phyloP scores from a whole-genome alignment of 1,140 invertebrate genomes.

The Zaprionus nigranus region DNA sequence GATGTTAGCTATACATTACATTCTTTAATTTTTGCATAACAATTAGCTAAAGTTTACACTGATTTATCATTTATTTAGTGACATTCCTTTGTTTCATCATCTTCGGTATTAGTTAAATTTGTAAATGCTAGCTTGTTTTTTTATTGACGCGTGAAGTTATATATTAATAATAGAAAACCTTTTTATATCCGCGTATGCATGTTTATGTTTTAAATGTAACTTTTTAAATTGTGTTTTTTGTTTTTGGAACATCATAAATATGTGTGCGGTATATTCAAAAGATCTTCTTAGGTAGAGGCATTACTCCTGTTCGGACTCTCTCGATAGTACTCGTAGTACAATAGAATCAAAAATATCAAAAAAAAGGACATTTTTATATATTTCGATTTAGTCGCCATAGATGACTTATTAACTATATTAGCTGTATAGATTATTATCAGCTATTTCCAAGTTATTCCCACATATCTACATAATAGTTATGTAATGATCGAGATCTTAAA shows the following conservation, averaged over 20 bases:
- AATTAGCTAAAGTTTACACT: slow-evolving; percentile 53
- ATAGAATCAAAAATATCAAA: too few relatives aligned
- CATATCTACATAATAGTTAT: too few relatives aligned
- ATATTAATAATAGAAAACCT: slow-evolving; percentile 31
- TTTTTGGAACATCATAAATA: background rate
- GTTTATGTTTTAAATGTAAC: slow-evolving; percentile 7
- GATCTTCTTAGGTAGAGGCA: background rate
- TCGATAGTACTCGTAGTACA: background rate
- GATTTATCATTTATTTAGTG: slow-evolving; percentile 12
- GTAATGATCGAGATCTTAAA: too few relatives aligned
- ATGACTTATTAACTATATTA: too few relatives aligned
- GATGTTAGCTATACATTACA: slow-evolving; percentile 33
- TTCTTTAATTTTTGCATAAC: slow-evolving; percentile 22
- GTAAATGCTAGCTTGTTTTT: slow-evolving; percentile 29
- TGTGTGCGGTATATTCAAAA: background rate
- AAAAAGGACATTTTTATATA: too few relatives aligned
- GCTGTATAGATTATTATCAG: too few relatives aligned
- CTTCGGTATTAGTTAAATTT: slow-evolving; percentile 40
- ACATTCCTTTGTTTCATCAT: background rate
- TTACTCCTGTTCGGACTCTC: background rate
- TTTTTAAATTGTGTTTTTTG: background rate
- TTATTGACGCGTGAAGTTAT: slow-evolving; percentile 33
- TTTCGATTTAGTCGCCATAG: too few relatives aligned
- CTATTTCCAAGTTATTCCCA: too few relatives aligned
- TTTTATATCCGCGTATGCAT: slow-evolving; percentile 24